Evolutionary conservation across 2,113 vertebrate genomes (phyloP), one percentile per base, ranked within the genome.

Genomic region (Passer domesticus): DNA sequence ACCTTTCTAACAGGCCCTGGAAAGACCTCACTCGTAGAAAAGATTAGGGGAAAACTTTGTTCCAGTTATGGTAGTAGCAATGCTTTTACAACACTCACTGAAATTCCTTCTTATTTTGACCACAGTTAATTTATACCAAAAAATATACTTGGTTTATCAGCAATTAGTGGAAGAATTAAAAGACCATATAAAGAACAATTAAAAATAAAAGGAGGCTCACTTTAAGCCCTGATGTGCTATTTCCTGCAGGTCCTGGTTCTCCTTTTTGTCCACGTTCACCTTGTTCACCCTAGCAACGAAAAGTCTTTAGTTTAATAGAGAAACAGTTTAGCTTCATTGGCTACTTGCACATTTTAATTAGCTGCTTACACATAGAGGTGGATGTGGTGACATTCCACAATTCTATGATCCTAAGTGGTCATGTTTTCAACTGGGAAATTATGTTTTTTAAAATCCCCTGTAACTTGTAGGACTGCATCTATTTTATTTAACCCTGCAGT

Each of bases 221-320:
- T 98, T 98, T 99, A 28, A 94, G 95, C 66, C 98, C 99, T 80
- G 85, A 58, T 31, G 96, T 59, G 15, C 97, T 98, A 43, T 87
- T 47, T 86, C 98, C 98, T 58, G 97, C 91, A 70, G 91, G 78
- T 90, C 96, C 97, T 79, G 89, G 53, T 73, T 97, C 97, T 44
- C 97, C 98, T 79, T 96, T 89, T 60, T 89, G 89, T 78, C 98
- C 98, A 31, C n/a, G 56, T 37, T 86, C 86, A 53, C 97, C 98
- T 62, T 70, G 70, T 74, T 97, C 94, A 90, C 97, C 97, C 97
- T 97, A 69, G 47, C 18, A 87, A 95, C 20, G 73, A 91, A 78
- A 95, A 23, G 49, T 14, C 33, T 89, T 93, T 69, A 58, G 39
- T 50, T 78, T 41, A 78, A 44, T 8, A 92, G 23, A 50, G 74